These are phyloP conservation scores for Dryomyza anilis DNA, from an alignment of 2,888 invertebrate genomes.

Conservation along the genomic window DNA sequence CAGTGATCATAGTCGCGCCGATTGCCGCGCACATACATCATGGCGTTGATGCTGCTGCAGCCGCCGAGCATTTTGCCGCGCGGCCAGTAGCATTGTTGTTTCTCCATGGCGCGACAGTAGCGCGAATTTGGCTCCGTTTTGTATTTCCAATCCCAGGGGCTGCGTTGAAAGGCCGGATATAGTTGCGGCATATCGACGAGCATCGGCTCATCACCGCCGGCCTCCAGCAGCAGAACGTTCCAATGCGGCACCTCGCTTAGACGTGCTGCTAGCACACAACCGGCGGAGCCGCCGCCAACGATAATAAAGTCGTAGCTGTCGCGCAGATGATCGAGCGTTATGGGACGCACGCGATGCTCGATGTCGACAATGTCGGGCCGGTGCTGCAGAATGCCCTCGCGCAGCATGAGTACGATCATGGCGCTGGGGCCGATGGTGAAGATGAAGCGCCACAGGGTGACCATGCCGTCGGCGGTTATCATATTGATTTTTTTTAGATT, in stretches of 20 bases:
- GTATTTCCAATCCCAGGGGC: conserved; percentile 82
- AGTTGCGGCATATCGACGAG: conserved; percentile 74
- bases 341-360: conserved; percentile 67
- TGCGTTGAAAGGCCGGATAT: conserved; percentile 74
- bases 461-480: conserved; percentile 49
- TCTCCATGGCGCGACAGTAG: conserved; percentile 73
- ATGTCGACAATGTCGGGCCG: conserved; percentile 76
- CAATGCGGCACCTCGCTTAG: conserved; percentile 75
- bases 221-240: conserved; percentile 79
- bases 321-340: conserved; percentile 64
- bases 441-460: conserved; percentile 69
- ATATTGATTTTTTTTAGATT: conserved; percentile 29
- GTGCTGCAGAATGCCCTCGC: conserved; percentile 68
- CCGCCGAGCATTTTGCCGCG: conserved; percentile 82
- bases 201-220: conserved; percentile 76
- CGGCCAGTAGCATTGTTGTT: conserved; percentile 74
- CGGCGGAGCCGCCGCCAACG: conserved; percentile 83
- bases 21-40: conserved; percentile 88
- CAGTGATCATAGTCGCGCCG: conserved; percentile 84
- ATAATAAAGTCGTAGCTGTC: conserved; percentile 79
- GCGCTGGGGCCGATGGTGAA: conserved; percentile 71
- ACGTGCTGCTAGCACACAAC: conserved; percentile 78
- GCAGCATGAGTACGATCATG: conserved; percentile 68
- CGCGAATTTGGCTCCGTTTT: conserved; percentile 73
- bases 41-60: conserved; percentile 84